These are phyloP conservation scores for Odontothrips loti DNA, from an alignment of 2,888 invertebrate species.

Conservation along the genomic window DNA sequence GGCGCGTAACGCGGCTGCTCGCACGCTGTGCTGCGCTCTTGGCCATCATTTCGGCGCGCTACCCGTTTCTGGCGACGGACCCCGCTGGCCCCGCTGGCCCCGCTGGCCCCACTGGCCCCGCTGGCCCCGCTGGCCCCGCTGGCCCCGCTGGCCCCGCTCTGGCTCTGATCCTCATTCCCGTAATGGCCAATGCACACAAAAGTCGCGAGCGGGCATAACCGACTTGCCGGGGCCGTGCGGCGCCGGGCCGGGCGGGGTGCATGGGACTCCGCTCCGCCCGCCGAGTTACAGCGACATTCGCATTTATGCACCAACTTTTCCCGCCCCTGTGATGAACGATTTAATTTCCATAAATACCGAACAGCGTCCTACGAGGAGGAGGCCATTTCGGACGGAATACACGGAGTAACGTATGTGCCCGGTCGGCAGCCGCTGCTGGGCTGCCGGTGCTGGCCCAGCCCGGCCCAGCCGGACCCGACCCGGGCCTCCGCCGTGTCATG, in stretches of 20 bases:
- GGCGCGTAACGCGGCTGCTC: too few relatives aligned
- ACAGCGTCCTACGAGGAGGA: not conserved
- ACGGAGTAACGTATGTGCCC: not conserved
- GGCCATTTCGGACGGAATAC: not conserved
- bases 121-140: not conserved
- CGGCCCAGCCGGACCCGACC: too few relatives aligned
- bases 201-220: not conserved
- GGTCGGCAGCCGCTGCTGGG: not conserved
- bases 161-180: not conserved
- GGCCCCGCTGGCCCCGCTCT: not conserved
- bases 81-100: not conserved
- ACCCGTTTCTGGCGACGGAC: too few relatives aligned
- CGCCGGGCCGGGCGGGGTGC: not conserved
- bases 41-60: too few relatives aligned
- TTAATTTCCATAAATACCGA: slow-evolving; percentile 11
- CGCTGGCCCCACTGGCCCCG: not conserved
- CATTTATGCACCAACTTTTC: not conserved
- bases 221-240: not conserved
- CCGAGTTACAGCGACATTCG: not conserved
- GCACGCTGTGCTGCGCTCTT: too few relatives aligned
- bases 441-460: too few relatives aligned
- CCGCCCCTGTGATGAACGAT: not conserved
- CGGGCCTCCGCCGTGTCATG: too few relatives aligned
- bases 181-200: not conserved
- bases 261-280: too few relatives aligned